Base-by-base conservation (phyloP, 2,888 invertebrate genomes). In the Deilephila porcellus region DNA sequence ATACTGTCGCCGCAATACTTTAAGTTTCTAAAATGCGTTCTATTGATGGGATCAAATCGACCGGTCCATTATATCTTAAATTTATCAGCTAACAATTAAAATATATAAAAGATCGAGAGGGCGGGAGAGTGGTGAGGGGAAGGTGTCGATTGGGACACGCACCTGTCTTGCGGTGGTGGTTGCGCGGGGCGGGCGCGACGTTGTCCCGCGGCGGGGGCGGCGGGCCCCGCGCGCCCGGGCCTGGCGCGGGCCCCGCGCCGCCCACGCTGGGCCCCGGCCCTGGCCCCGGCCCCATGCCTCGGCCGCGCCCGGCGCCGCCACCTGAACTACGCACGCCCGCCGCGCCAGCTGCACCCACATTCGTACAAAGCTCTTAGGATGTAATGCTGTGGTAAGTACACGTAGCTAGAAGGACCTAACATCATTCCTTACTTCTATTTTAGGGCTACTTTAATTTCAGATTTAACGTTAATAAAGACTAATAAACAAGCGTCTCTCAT, bases 181-280 rank as follows among this genome's bases (percentile, higher is more conserved):
- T 92, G 76, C 94, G 90, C 76, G 90, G 91, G 75, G 88, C 89
- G 74, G 91, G 88, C 74, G 90, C 95, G 85, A 96, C 95, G 86
- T 95, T 96, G 83, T 97, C 97, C 76, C 98, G 94, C 0, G 98
- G 98, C 14, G 98, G 98, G 53, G 97, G 97, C 62, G 98, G 98
- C n/a, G 98, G 98, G 71, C 98, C 98, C 82, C 98, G 95, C 5
- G 97, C 98, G n/a, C 98, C 98, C 6, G 98, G 97, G 70, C 98
- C 93, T 19, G 85, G 87, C 0, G 81, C 83, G 6, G 88, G 86
- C 19, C 89, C 83, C 8, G 84, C 84, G 32, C 77, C 84, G 83
- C 78, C 83, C 85, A 75, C 80, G 80, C 82, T 64, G 52, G 81
- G 82, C 82, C 82, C 88, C 72, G 84, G 85, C 63, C 82, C 81